phyloP scores from a whole-genome alignment of 2,888 invertebrate genomes.

The Alloplasta piceator region DNA sequence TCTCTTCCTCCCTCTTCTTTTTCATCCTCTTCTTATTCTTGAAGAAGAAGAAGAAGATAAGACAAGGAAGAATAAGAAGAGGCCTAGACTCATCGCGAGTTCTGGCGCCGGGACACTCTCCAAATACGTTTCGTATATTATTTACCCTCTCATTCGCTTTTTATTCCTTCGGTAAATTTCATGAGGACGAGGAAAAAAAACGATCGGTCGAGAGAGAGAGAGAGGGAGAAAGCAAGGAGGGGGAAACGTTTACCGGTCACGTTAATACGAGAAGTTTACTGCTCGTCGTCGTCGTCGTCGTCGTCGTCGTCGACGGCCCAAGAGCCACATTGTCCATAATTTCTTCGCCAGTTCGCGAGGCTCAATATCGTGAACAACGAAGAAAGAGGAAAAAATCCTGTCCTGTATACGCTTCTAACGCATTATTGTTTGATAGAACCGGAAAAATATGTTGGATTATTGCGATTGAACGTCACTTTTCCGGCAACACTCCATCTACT shows the following conservation, averaged over 20 bases:
- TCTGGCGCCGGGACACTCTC: slow-evolving; percentile 65
- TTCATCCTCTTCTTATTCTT: slow-evolving; percentile 48
- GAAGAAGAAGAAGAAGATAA: slow-evolving; percentile 18
- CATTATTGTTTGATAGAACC: too few relatives aligned
- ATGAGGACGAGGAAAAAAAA: slow-evolving; percentile 42
- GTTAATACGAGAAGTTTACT: slow-evolving; percentile 69
- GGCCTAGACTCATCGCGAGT: slow-evolving; percentile 61
- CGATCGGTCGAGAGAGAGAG: slow-evolving; percentile 1
- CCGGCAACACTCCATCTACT: too few relatives aligned
- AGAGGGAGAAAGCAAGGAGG: slow-evolving; percentile 14
- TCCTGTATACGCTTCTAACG: too few relatives aligned
- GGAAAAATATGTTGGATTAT: too few relatives aligned
- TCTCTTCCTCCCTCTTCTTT: slow-evolving; percentile 48
- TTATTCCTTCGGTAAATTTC: slow-evolving; percentile 69
- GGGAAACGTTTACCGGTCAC: slow-evolving; percentile 62
- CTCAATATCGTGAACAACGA: neutral
- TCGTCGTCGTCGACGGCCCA: slow-evolving; percentile 26
- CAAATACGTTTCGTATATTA: slow-evolving; percentile 66
- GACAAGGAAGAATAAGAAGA: slow-evolving; percentile 39
- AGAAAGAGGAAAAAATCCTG: neutral
- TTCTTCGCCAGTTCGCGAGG: slow-evolving; percentile 23
- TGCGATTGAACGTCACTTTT: too few relatives aligned
- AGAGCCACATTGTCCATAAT: slow-evolving; percentile 32
- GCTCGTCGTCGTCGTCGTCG: slow-evolving; percentile 48
- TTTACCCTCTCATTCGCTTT: slow-evolving; percentile 67